Base-by-base conservation (phyloP, 2,113 vertebrate genomes). In the Elephantulus edwardii region DNA sequence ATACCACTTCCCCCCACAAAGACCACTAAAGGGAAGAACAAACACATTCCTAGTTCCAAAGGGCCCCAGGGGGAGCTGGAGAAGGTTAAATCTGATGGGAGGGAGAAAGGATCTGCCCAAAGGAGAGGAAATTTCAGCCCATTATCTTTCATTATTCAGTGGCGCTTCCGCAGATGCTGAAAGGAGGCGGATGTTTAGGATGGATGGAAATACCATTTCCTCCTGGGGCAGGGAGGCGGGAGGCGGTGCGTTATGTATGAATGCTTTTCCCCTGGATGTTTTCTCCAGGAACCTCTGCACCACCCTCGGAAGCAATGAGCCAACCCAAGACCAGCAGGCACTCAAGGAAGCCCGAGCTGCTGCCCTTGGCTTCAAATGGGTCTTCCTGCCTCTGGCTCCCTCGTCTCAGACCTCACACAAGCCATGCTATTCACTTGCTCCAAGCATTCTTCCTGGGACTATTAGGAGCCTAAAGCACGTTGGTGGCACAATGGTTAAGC, bases 51-150 rank as follows among this genome's bases (percentile, higher is more conserved):
- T 30, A 5, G 8, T 28, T 66, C 50, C 42, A 68, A 26, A 26
- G 26, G 20, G 5, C 40, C 75, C 60, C 46, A 10, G 20, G n/a
- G 26, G 75, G 42, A 60, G 83, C 17, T 8, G 30, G 40, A 30
- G 20, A 58, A 56, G 56, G 26, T 66, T 72, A 79, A 66, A 64
- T 8, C 3, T 26, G 50, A 60, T 0, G 50, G 86, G 8, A 92
- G 33, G 46, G 22, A 52, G 56, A 85, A 58, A 77, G 54, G 48
- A 76, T 26, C 80, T 77, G 71, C 64, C 64, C 90, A 92, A n/a
- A 92, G 75, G 85, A 95, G 74, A 94, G 62, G 79, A 82, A 82
- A 94, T 86, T 80, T 85, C 94, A 96, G 46, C 83, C 87, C 84
- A 74, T 6, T 76, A 85, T 62, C 86, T 87, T 93, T 90, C 94